phyloP scores from a whole-genome alignment of 2,797 vertebrate genomes.

The Falco cherrug region DNA sequence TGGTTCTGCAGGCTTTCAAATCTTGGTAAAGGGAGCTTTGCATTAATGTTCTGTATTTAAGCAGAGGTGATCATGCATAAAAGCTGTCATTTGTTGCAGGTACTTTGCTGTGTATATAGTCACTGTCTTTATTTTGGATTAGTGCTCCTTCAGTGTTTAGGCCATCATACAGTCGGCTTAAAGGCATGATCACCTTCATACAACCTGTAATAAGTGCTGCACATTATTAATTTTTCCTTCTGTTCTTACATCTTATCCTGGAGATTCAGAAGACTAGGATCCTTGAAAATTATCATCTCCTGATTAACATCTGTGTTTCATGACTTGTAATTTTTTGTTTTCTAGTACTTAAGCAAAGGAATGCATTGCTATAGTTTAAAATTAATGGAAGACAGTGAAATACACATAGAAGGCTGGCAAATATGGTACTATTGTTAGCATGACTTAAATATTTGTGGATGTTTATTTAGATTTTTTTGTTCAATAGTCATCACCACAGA shows the following conservation, averaged over 20 bases:
- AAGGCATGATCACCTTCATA: neutral
- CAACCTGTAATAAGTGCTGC: neutral
- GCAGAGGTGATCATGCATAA: neutral
- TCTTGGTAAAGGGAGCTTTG: neutral
- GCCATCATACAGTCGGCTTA: neutral
- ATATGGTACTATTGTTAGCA: neutral
- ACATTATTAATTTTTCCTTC: neutral
- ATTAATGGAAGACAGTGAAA: neutral
- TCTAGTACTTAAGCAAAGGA: neutral
- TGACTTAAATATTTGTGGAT: neutral
- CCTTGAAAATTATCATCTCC: neutral
- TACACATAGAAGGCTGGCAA: neutral
- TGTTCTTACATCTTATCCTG: neutral
- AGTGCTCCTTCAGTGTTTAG: neutral
- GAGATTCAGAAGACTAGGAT: neutral
- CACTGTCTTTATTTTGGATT: neutral
- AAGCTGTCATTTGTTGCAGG: neutral
- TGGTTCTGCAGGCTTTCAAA: neutral
- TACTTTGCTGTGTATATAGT: neutral
- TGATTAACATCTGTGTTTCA: neutral
- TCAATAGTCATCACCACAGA: neutral
- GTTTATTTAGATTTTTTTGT: neutral
- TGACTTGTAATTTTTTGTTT: neutral
- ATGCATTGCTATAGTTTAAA: neutral
- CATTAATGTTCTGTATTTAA: neutral